These are phyloP conservation scores for Trissolcus brochymenae DNA, from an alignment of 2,888 invertebrate species.

Conservation along the genomic window DNA sequence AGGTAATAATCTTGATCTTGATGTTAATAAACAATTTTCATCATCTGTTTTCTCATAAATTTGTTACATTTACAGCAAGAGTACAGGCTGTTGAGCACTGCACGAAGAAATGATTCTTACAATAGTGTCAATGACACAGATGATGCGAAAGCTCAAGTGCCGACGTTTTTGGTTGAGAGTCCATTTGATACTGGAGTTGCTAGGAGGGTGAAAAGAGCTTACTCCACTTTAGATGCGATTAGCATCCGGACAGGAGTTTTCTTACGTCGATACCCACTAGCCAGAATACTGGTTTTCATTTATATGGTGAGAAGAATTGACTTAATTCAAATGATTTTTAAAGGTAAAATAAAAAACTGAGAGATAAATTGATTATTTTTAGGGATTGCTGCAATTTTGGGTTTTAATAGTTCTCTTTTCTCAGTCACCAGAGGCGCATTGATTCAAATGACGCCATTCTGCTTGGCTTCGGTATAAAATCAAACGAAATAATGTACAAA, in stretches of 20 bases:
- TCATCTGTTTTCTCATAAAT: not conserved
- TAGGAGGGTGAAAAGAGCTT: constrained; percentile 85
- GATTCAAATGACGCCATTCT: constrained; percentile 21
- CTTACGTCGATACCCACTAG: constrained; percentile 87
- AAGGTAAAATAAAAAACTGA: not conserved
- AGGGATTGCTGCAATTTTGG: constrained; percentile 74
- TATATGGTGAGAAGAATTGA: constrained; percentile 82
- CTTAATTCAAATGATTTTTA: not conserved
- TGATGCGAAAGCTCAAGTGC: constrained; percentile 83
- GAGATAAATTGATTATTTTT: constrained; percentile 34
- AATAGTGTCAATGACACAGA: constrained; percentile 82
- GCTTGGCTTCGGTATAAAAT: not conserved
- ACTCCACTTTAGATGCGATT: constrained; percentile 85
- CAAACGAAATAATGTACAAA: constrained; percentile 33
- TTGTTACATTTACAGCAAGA: constrained; percentile 77
- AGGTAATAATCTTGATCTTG: constrained; percentile 78
- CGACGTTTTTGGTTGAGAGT: constrained; percentile 84
- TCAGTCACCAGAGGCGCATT: constrained; percentile 73
- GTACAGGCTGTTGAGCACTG: constrained; percentile 79
- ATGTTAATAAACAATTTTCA: not conserved
- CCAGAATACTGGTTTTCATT: constrained; percentile 87
- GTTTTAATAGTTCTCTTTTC: constrained; percentile 72
- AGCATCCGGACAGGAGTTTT: constrained; percentile 88
- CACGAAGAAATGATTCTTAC: constrained; percentile 78
- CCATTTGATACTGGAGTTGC: constrained; percentile 87